Evolutionary conservation across 2,797 vertebrate species (phyloP), one percentile per base, ranked within the genome.

Genomic region (Knipowitschia caucasica): DNA sequence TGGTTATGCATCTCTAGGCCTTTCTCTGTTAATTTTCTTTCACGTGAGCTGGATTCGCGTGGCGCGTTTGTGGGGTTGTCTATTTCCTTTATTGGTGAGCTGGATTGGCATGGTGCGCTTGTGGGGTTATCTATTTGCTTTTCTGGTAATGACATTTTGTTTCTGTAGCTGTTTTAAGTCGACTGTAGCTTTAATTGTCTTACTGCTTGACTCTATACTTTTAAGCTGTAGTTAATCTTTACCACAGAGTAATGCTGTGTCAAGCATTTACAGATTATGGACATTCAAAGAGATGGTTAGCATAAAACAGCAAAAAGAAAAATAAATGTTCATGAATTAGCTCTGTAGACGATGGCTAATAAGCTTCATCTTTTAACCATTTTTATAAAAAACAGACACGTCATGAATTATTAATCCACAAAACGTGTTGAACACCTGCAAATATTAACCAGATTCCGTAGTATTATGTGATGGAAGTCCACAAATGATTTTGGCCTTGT

Each of bases 41-140:
- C 36, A 50, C 50, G 24, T 10, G 50, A 64, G 33, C 56, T 63
- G 25, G 38, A 46, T 24, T 63, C 63, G 14, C 9, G 25, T 59
- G 42, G 4, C 18, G 9, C 40, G 7, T 29, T 6, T 21, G 4
- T 38, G 10, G 12, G 50, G 8, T 27, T 27, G 26, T 27, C 26
- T 27, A 8, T 27, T 27, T 27, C 8, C 26, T 27, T 8, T 27
- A 8, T 27, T 27, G 26, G 26, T n/a, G n/a, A n/a, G n/a, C n/a
- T n/a, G n/a, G 26, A 27, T 4, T 34, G 31, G 12, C 31, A 34
- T 34, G 3, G 5, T 34, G 31, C n/a, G n/a, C n/a, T n/a, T n/a
- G n/a, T n/a, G n/a, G n/a, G n/a, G n/a, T n/a, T n/a, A n/a, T n/a
- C n/a, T n/a, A n/a, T n/a, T n/a, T n/a, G n/a, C n/a, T n/a, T n/a